phyloP scores from a whole-genome alignment of 1,140 invertebrate genomes.

The Drosophila parvula region DNA sequence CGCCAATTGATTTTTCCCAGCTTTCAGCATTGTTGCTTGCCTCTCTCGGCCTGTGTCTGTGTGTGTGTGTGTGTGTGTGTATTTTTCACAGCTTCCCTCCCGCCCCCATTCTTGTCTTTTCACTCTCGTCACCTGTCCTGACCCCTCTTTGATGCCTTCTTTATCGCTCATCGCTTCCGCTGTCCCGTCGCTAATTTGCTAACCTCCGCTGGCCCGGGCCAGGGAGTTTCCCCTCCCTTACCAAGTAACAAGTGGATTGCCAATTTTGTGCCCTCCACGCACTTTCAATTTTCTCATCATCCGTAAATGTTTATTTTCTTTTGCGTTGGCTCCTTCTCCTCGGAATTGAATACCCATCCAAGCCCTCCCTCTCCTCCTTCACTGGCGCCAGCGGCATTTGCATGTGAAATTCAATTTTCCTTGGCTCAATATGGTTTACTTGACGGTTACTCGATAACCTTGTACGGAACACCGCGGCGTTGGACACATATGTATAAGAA shows the following conservation, averaged over 20 bases:
- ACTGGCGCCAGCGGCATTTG: constrained; percentile 11
- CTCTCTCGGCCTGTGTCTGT: constrained; percentile 9
- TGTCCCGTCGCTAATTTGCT: constrained; percentile 28
- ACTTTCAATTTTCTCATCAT: constrained; percentile 28
- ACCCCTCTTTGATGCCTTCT: constrained; percentile 41
- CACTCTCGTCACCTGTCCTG: constrained; percentile 41
- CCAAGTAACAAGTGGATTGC: constrained; percentile 70
- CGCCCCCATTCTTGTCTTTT: constrained; percentile 9
- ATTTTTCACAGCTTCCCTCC: constrained; percentile 57
- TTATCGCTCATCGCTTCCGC: constrained; percentile 46
- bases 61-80: constrained; percentile 25
- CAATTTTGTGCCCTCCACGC: constrained; percentile 17
- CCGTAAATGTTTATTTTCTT: constrained; percentile 26
- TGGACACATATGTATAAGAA: constrained; percentile 1
- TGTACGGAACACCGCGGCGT: not conserved
- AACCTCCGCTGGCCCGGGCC: not conserved
- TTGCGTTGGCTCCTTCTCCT: constrained; percentile 14
- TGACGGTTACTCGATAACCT: constrained; percentile 21
- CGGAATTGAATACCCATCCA: constrained; percentile 27
- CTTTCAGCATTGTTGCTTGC: constrained; percentile 38
- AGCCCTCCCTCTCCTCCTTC: not conserved
- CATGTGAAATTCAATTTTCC: constrained; percentile 47
- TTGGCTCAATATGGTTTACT: constrained; percentile 48
- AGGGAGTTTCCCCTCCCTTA: not conserved
- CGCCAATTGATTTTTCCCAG: constrained; percentile 75